Base-by-base conservation (phyloP, 2,888 invertebrate genomes). In the Eulithis prunata region DNA sequence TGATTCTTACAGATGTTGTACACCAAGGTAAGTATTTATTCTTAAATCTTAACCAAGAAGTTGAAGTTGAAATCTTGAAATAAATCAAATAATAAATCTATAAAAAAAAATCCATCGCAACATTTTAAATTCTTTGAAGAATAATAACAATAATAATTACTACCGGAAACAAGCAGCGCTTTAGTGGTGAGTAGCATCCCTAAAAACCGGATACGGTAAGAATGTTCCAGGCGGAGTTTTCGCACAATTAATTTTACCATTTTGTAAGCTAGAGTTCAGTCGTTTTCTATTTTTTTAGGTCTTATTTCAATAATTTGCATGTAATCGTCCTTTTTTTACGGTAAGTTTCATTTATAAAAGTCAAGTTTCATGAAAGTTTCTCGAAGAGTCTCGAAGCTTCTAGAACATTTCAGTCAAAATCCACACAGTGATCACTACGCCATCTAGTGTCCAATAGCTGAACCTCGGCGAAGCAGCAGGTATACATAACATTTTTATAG, bases 211-310 rank as follows among this genome's bases (percentile, higher is more conserved):
- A 92, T 74, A 75, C 71, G 11, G 53, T n/a, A 47, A 3, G 91
- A 91, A 90, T 64, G 69, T 90, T 92, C 92, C 80, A 84, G 92
- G 78, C 53, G 45, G 45, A 76, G 72, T 32, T 21, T 52, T 55
- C 45, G 53, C 38, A 52, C 12, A 65, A 69, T 43, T 65, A 4
- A 4, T 13, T 77, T 69, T 38, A 38, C 7, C 13, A 41, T 8
- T 58, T 14, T 67, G 46, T 36, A 21, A n/a, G 51, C 8, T 11
- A 4, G 13, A 64, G 7, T 13, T 8, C 38, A 21, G 7, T 1
- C 0, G 4, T 10, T 12, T 28, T 41, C 28, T 59, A 0, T 13
- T 51, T 69, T 57, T 32, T 0, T 59, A 57, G 54, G 12, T 4
- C 12, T 47, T 57, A 4, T 8, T 52, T 1, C 13, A 11, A 12